Evolutionary conservation across 2,888 invertebrate species (phyloP), one percentile per base, ranked within the genome.

Genomic region (Hipparchia sbordonii): DNA sequence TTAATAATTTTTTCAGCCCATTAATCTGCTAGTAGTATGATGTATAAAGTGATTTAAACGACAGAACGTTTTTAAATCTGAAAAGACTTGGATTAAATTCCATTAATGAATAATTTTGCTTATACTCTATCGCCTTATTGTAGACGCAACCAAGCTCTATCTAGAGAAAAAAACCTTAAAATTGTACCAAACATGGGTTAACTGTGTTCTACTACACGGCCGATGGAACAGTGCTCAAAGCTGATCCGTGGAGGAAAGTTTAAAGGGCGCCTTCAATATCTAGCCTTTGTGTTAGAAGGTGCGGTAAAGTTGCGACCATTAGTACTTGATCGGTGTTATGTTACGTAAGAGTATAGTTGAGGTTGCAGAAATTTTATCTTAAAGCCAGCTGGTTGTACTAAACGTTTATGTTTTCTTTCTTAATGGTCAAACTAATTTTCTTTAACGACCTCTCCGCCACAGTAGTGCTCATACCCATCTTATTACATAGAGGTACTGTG

Each of bases 201-300:
- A 23, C 33, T 52, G 3, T 10, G 65, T 65, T 65, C 23, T 52
- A 52, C 8, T 65, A 10, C 6, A 7, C 52, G 7, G 52, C 10
- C 33, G 10, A 6, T 23, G 23, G 63, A 65, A 45, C 59, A 10
- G 46, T 48, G 67, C 12, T 67, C 48, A n/a, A 61, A 75, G 51
- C 71, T 65, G 68, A 72, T 71, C 56, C 69, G 56, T 13, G 52
- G 13, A 71, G 71, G 65, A 75, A 75, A 73, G 65, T 72, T 73
- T 73, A 75, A 75, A 75, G 72, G 71, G 73, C 70, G 68, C 60
- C 68, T 68, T 62, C 13, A 61, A n/a, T 51, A 52, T 61, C 67
- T 70, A 68, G 72, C 72, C 72, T 72, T 74, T 74, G 74, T 74
- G 70, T 61, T 71, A 51, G 59, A 68, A 74, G 74, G 72, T 71